These are phyloP conservation scores for Echeneis naucrates DNA, from an alignment of 2,797 vertebrate genomes.

Conservation along the genomic window DNA sequence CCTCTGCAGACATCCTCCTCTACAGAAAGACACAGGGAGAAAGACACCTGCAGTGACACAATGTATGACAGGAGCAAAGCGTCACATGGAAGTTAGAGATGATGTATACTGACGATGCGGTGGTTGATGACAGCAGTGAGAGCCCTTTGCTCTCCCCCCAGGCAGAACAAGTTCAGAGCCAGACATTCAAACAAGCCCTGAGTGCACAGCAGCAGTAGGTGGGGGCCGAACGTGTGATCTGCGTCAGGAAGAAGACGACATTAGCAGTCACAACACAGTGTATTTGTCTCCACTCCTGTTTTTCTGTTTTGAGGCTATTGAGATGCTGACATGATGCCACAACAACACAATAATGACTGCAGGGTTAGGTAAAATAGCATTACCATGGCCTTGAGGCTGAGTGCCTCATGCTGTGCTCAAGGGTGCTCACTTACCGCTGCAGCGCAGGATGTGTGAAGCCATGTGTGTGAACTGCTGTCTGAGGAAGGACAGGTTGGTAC, in stretches of 20 bases:
- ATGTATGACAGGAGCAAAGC: neutral
- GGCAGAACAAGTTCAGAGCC: constrained; percentile 90
- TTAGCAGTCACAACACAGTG: too few relatives aligned
- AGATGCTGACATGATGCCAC: too few relatives aligned
- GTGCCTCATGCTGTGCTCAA: neutral
- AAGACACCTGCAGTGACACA: neutral
- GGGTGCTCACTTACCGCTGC: constrained; percentile 75
- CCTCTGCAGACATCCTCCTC: constrained; percentile 89
- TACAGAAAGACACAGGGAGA: constrained; percentile 60
- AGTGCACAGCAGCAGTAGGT: constrained; percentile 88
- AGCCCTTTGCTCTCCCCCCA: constrained; percentile 88
- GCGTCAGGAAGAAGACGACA: neutral
- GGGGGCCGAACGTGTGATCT: constrained; percentile 88
- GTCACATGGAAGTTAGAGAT: neutral
- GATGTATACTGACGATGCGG: constrained; percentile 84
- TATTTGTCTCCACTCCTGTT: too few relatives aligned
- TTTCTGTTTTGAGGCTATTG: neutral
- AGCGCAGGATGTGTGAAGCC: constrained; percentile 87
- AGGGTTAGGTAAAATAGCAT: neutral
- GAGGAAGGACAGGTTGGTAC: constrained; percentile 89
- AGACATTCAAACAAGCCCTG: constrained; percentile 91
- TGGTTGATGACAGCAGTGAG: constrained; percentile 89
- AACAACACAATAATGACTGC: neutral
- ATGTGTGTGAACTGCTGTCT: constrained; percentile 89
- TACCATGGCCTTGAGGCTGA: neutral